Base-by-base conservation (phyloP, 2,888 invertebrate species). In the Cryptus viduatorius region DNA sequence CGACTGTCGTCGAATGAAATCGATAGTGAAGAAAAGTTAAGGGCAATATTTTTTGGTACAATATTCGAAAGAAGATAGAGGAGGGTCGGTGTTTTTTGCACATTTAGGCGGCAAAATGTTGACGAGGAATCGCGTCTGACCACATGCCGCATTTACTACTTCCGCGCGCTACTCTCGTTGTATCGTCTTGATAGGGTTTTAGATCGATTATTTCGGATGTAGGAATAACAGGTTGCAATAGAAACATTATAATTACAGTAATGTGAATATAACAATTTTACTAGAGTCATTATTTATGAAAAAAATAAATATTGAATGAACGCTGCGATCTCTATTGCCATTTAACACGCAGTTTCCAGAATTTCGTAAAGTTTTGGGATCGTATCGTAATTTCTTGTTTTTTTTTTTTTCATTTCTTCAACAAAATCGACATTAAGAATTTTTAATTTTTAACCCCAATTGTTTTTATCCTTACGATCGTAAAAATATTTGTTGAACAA, bases 101-200 rank as follows among this genome's bases (percentile, higher is more conserved):
- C 53, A 53, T 7, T 53, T 7, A 19, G 16, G 2, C 53, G 19
- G 16, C 19, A 53, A 53, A 19, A 10, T 10, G 53, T 53, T 56
- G 4, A 8, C 56, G 56, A 4, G 4, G 8, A 24, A 24, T 46
- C 50, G 4, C n/a, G 72, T 50, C 79, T 65, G 79, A 79, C 72
- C 44, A 64, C 10, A 79, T 0, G 29, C n/a, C 24, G 24, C 5
- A 29, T 64, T 50, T 72, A 79, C 79, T 79, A 79, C 72, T 72
- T 65, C 12, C n/a, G 46, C 48, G 48, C 29, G 59, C 12, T 59
- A 3, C 10, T 42, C 44, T 12, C 0, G 24, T 16, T 19, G 3
- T 10, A 56, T 24, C 16, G 53, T 67, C 44, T 67, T 46, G 19
- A 44, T 42, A 24, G 8, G 14, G 19, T 68, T 68, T 48, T 29